A percentile compares a stretch with the other conserved stretches of the same genome.
Evolutionary conservation across 2,113 vertebrate genomes (phyloP).

Genomic region (Eleginops maclovinus): DNA sequence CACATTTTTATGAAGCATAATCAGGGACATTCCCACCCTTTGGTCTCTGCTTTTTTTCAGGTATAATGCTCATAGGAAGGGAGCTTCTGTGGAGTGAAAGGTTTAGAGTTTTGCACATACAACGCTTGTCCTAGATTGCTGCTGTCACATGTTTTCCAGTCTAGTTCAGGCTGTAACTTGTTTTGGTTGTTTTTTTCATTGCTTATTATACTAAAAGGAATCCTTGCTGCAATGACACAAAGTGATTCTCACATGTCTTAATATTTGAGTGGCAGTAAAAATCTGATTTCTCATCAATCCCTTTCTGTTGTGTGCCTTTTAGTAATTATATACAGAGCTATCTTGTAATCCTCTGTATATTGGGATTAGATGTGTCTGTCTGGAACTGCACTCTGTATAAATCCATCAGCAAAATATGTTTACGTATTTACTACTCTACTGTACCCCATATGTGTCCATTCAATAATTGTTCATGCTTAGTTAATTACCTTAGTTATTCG

Average conservation of each 20-base stretch:
- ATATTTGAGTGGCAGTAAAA: not conserved
- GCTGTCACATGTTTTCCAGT: slow-evolving; percentile 46
- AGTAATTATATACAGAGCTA: slow-evolving; percentile 7
- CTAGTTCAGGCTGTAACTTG: slow-evolving; percentile 21
- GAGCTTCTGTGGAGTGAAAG: not conserved
- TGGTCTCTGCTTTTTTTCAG: not conserved
- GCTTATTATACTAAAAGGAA: slow-evolving; percentile 6
- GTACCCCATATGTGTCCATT: not conserved
- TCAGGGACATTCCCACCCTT: too few species aligned
- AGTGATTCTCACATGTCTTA: not conserved
- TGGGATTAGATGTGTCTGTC: slow-evolving; percentile 47
- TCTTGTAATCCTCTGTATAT: slow-evolving; percentile 39
- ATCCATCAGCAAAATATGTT: slow-evolving; percentile 12
- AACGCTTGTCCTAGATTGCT: slow-evolving; percentile 34
- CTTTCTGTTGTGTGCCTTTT: too few species aligned
- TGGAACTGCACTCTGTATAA: slow-evolving; percentile 19
- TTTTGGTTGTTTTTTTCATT: slow-evolving; percentile 23
- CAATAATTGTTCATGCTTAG: not conserved
- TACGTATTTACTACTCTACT: too few species aligned
- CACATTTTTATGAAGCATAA: slow-evolving; percentile 2
- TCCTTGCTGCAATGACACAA: not conserved
- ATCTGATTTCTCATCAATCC: too few species aligned
- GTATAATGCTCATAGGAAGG: too few species aligned
- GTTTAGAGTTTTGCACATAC: not conserved
- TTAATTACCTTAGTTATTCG: not conserved